phyloP scores from a whole-genome alignment of 1,140 invertebrate species.

The Epicauta chinensis region DNA sequence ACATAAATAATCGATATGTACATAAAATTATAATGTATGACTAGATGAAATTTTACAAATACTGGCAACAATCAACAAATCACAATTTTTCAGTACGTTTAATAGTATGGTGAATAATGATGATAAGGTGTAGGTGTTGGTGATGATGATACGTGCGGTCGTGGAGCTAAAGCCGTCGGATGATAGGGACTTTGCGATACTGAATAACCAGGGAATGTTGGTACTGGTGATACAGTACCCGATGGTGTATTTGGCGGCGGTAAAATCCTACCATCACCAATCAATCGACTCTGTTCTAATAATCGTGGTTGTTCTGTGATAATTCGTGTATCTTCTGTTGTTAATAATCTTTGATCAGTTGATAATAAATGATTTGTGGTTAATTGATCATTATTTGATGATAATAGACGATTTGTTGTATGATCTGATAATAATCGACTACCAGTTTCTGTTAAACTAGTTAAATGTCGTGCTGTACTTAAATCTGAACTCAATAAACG shows the following conservation, averaged over 20 bases:
- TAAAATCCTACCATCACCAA: conserved; percentile 33
- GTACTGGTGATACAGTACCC: conserved; percentile 33
- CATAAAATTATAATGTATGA: no score
- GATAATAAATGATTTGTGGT: conserved; percentile 24
- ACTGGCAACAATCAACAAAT: no score
- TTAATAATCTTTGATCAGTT: conserved; percentile 29
- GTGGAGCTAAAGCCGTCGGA: conserved; percentile 31
- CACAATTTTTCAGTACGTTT: background rate
- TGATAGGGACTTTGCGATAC: conserved; percentile 39
- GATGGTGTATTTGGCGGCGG: conserved; percentile 14
- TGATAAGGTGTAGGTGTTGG: conserved; percentile 34
- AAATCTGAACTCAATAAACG: conserved; percentile 33
- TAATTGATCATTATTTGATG: conserved; percentile 35
- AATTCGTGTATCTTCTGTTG: conserved; percentile 25
- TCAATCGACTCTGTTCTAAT: conserved; percentile 32
- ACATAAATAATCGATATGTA: no score
- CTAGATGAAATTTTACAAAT: no score
- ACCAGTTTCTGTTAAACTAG: conserved; percentile 25
- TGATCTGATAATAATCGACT: conserved; percentile 37
- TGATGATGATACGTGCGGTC: conserved; percentile 36
- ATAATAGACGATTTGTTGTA: conserved; percentile 36
- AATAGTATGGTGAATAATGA: conserved; percentile 40
- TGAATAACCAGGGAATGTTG: conserved; percentile 33
- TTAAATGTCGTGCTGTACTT: conserved; percentile 13
- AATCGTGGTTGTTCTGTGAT: conserved; percentile 30